A percentile compares a stretch with the other conserved stretches of the same genome.
phyloP scores from a whole-genome alignment of 1,140 invertebrate genomes.

The Aplysia californica region DNA sequence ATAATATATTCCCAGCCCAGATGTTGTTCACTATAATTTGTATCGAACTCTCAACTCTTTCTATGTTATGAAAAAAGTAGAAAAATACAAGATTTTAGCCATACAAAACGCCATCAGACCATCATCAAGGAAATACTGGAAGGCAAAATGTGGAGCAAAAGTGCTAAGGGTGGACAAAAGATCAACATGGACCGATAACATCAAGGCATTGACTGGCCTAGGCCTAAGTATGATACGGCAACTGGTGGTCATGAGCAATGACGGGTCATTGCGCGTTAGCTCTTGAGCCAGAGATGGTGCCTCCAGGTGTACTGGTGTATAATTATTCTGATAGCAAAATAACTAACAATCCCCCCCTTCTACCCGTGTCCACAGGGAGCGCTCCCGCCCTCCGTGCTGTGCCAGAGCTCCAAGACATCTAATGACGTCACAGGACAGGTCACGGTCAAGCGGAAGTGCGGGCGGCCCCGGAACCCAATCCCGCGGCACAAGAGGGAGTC shows the following conservation, averaged over 20 bases:
- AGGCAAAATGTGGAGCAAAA: no score
- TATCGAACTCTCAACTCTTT: neutral
- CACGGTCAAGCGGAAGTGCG: slow-evolving; percentile 44
- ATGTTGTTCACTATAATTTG: no score
- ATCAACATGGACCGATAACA: no score
- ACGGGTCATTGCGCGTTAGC: neutral
- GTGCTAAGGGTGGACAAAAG: no score
- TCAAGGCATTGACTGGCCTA: no score
- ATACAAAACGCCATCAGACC: neutral
- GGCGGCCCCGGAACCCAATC: slow-evolving; percentile 55
- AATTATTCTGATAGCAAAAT: neutral
- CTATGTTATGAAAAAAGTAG: neutral
- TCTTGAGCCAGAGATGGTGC: neutral
- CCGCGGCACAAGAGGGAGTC: slow-evolving; percentile 71
- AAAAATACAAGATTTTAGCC: neutral
- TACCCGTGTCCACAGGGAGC: slow-evolving; percentile 9
- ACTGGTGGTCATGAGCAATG: neutral
- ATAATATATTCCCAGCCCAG: no score
- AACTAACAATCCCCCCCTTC: neutral
- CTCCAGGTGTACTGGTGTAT: neutral
- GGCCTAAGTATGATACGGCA: no score
- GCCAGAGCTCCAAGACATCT: neutral
- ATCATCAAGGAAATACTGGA: no score
- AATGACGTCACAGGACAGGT: slow-evolving; percentile 1
- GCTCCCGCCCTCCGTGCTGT: slow-evolving; percentile 15